These are phyloP conservation scores for Gonioctena quinquepunctata DNA, from an alignment of 1,140 invertebrate genomes.

Conservation along the genomic window DNA sequence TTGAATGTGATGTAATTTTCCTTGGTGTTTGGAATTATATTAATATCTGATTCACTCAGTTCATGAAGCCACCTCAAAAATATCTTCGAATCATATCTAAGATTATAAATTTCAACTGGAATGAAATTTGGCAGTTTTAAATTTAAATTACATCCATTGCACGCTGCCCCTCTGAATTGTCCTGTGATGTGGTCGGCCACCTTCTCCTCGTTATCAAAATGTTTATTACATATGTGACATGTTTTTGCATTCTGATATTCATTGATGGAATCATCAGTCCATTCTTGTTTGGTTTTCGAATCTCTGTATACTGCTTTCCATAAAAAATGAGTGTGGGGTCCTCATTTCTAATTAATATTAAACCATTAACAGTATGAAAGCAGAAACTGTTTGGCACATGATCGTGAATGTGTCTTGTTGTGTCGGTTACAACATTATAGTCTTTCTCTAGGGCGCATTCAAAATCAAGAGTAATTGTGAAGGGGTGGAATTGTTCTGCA, in stretches of 20 bases:
- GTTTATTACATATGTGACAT: conserved; percentile 4
- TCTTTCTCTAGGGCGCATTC: not conserved
- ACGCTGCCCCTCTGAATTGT: too few species aligned
- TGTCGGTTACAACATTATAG: not conserved
- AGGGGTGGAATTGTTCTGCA: conserved; percentile 10
- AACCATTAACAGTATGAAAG: too few species aligned
- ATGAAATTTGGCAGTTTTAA: conserved; percentile 1
- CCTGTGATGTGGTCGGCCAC: too few species aligned
- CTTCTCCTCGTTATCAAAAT: too few species aligned
- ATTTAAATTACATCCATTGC: too few species aligned
- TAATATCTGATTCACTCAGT: conserved; percentile 16
- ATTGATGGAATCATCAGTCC: too few species aligned
- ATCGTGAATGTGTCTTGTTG: not conserved
- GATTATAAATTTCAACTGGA: conserved; percentile 16
- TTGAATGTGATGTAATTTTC: conserved; percentile 20
- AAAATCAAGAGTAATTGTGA: too few species aligned
- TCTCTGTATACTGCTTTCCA: conserved; percentile 1
- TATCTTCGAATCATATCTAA: conserved; percentile 17
- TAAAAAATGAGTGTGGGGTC: not conserved
- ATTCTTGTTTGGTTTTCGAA: too few species aligned
- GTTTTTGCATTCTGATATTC: not conserved
- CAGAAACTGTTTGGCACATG: not conserved
- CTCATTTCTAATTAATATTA: not conserved
- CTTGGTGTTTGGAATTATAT: too few species aligned
- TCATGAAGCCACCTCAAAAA: conserved; percentile 4